Conservation (phyloP, 2,113 vertebrate species). For the Rhabdomys dilectus region DNA sequence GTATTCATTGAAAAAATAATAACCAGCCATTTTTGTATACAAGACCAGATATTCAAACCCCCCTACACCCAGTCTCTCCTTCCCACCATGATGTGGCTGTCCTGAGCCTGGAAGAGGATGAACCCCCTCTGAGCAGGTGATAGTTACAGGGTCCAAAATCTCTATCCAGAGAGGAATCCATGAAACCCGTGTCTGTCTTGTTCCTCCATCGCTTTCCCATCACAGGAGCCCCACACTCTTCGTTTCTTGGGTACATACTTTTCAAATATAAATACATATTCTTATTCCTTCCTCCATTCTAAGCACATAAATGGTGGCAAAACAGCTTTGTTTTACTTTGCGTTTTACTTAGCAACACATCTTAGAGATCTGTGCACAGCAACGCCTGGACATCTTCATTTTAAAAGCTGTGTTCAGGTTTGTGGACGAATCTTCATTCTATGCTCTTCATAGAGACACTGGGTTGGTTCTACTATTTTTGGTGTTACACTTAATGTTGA, state of each 20-base stretch:
- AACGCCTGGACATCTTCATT: neutral
- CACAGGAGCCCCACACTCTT: neutral
- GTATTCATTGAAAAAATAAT: neutral
- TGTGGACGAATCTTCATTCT: neutral
- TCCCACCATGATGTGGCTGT: neutral
- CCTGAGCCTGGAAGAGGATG: neutral
- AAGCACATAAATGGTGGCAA: neutral
- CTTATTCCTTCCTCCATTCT: neutral
- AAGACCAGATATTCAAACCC: neutral
- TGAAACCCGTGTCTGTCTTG: neutral
- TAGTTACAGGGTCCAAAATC: neutral
- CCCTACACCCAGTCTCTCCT: neutral
- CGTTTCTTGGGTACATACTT: neutral
- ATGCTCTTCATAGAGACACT: neutral
- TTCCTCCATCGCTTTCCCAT: rapidly evolving
- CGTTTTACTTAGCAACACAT: neutral
- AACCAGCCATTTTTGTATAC: rapidly evolving
- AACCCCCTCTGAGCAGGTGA: neutral
- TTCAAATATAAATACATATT: neutral
- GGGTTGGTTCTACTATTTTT: neutral
- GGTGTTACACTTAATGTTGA: neutral
- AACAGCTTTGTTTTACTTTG: neutral
- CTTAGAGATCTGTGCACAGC: neutral
- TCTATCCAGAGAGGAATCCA: neutral
- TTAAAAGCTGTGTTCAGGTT: neutral